Evolutionary conservation across 2,888 invertebrate species (phyloP), one percentile per base, ranked within the genome.

Genomic region (Exephanes ischioxanthus): DNA sequence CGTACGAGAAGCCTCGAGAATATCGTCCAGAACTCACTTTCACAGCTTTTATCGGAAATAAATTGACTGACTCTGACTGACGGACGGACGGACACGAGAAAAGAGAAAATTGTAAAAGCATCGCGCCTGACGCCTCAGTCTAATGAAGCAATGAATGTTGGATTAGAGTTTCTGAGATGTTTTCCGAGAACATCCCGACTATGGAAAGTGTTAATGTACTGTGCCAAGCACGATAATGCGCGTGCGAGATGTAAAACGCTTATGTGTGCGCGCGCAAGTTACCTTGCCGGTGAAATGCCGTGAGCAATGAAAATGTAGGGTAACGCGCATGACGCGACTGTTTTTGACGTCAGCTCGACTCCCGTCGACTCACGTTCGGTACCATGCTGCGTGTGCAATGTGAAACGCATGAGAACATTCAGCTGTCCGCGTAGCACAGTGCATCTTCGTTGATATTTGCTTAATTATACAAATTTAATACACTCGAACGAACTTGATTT

Each of bases 71-170:
- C 26, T 5, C 58, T 14, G 58, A 58, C 53, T 30, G 70, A 26
- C n/a, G 14, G 30, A 51, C 48, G 5, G 3, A 33, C n/a, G 30
- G n/a, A 71, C n/a, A 71, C 7, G 33, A 30, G 51, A 53, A 71
- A n/a, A n/a, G 33, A 26, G 71, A 30, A 33, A 71, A 45, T 16
- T 16, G 14, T 45, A 45, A 45, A 45, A 71, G 30, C 11, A 19
- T 7, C n/a, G 53, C 33, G 30, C 51, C 30, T 7, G 30, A 71
- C 41, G 7, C 33, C 30, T 19, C 11, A 11, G 55, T 14, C 33
- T 72, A 55, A 72, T 72, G 30, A 72, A 72, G 37, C 51, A 72
- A 37, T 55, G 33, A 55, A 33, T 55, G 19, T 33, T 33, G n/a
- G 33, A 33, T 33, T 1, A 22, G 11, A 58, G 22, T 4, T 11